phyloP scores from a whole-genome alignment of 2,797 vertebrate genomes.

The Loris lydekkerianus region DNA sequence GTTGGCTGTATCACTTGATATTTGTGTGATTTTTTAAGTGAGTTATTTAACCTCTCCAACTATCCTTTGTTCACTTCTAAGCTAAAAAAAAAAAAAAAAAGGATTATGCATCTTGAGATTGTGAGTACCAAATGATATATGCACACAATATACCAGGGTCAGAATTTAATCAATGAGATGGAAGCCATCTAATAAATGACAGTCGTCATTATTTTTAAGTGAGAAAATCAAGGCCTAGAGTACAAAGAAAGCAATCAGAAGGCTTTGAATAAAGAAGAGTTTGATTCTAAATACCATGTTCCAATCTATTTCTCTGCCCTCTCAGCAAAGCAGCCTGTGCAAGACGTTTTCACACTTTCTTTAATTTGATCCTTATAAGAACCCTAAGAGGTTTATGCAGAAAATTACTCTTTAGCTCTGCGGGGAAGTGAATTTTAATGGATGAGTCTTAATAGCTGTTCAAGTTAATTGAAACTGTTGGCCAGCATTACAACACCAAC shows the following conservation, averaged over 20 bases:
- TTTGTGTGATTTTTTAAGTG: slow-evolving; percentile 5
- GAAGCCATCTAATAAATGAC: background rate
- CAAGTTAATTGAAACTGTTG: slow-evolving; percentile 67
- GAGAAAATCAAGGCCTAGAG: slow-evolving; percentile 12
- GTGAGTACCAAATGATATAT: background rate
- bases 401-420: slow-evolving; percentile 68
- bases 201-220: slow-evolving; percentile 19
- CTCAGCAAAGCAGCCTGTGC: background rate
- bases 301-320: background rate
- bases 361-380: slow-evolving; percentile 55
- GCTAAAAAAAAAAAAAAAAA: background rate
- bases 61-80: background rate
- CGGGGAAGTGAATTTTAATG: slow-evolving; percentile 73
- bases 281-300: slow-evolving; percentile 6
- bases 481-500: background rate
- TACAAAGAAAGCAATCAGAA: slow-evolving; percentile 10
- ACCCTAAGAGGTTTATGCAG: slow-evolving; percentile 57
- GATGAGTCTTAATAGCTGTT: slow-evolving; percentile 67
- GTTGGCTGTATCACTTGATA: background rate
- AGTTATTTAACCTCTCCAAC: background rate
- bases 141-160: background rate
- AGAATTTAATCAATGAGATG: slow-evolving; percentile 40
- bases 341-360: slow-evolving; percentile 54
- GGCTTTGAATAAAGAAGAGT: background rate
- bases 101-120: background rate